Conservation (phyloP, 64 coral and sea anemone species). For the Montipora capricornis region DNA sequence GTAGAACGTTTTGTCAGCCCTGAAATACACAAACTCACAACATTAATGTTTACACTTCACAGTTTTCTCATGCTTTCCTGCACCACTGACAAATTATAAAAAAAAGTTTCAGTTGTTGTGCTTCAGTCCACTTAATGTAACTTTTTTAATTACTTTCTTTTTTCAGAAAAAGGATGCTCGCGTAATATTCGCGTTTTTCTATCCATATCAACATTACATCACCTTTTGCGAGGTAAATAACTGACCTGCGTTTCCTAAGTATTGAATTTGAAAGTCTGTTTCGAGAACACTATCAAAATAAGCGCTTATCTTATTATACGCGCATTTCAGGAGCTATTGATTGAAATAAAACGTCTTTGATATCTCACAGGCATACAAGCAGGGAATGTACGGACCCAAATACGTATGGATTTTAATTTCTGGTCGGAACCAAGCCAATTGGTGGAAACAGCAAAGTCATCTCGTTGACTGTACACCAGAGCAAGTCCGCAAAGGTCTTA, state of each 20-base stretch:
- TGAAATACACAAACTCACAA: no score
- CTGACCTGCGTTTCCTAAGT: not conserved
- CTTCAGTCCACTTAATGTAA: not conserved
- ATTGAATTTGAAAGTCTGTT: no score
- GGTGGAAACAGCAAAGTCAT: conserved; percentile 65
- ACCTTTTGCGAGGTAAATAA: conserved; percentile 68
- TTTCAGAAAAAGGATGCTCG: conserved; percentile 76
- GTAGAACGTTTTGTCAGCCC: no score
- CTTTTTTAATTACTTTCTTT: not conserved
- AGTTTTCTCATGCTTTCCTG: no score
- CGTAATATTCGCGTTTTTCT: conserved; percentile 83
- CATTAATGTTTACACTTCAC: no score
- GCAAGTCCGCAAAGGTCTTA: conserved; percentile 63
- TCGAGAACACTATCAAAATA: no score
- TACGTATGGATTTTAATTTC: conserved; percentile 82
- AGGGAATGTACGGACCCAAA: conserved; percentile 72
- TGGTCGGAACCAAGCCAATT: conserved; percentile 68
- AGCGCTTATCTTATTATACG: not conserved
- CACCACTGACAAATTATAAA: no score
- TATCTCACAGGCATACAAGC: conserved; percentile 51
- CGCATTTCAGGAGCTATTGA: no score
- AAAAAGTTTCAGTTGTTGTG: not conserved
- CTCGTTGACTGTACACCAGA: conserved; percentile 69
- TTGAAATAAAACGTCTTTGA: no score
- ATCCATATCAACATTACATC: conserved; percentile 64